Percentiles rank a stretch among this genome's conserved stretches.
These are phyloP conservation scores for Amphiduros pacificus DNA, from an alignment of 2,888 invertebrate species.

Conservation along the genomic window DNA sequence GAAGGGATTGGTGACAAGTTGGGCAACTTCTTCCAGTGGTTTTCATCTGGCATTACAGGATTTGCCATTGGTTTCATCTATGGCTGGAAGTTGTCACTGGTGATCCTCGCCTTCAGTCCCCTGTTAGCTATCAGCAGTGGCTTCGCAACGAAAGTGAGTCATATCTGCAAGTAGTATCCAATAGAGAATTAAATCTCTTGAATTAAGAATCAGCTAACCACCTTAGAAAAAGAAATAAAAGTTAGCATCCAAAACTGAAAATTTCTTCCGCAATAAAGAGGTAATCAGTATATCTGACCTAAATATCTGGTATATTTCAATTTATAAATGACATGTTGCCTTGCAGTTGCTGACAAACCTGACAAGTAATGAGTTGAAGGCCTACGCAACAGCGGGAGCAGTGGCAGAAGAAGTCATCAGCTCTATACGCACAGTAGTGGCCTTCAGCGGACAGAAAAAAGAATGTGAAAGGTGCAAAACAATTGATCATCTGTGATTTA, in stretches of 20 bases:
- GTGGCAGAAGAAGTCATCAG: constrained; percentile 40
- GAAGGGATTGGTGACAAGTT: constrained; percentile 84
- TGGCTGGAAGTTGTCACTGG: constrained; percentile 81
- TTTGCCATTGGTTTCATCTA: constrained; percentile 73
- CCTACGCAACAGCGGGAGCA: constrained; percentile 65
- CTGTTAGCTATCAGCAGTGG: constrained; percentile 73
- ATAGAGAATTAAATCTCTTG: too few species aligned
- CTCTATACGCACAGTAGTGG: constrained; percentile 43
- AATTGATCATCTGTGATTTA: too few species aligned
- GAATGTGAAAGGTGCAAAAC: constrained; percentile 33
- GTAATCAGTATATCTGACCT: too few species aligned
- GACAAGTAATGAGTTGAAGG: constrained; percentile 44
- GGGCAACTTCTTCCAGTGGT: constrained; percentile 73
- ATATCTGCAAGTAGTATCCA: too few species aligned
- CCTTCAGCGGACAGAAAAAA: constrained; percentile 42
- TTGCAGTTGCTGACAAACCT: constrained; percentile 11
- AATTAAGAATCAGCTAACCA: too few species aligned
- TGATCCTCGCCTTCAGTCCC: constrained; percentile 76
- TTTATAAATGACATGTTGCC: too few species aligned
- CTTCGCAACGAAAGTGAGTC: too few species aligned
- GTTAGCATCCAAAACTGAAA: too few species aligned
- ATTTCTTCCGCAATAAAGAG: too few species aligned
- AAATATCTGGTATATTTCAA: too few species aligned
- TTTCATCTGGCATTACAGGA: constrained; percentile 71
- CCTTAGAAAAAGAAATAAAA: too few species aligned